Base-by-base conservation (phyloP, 2,888 invertebrate species). In the Tiliacea aurago region DNA sequence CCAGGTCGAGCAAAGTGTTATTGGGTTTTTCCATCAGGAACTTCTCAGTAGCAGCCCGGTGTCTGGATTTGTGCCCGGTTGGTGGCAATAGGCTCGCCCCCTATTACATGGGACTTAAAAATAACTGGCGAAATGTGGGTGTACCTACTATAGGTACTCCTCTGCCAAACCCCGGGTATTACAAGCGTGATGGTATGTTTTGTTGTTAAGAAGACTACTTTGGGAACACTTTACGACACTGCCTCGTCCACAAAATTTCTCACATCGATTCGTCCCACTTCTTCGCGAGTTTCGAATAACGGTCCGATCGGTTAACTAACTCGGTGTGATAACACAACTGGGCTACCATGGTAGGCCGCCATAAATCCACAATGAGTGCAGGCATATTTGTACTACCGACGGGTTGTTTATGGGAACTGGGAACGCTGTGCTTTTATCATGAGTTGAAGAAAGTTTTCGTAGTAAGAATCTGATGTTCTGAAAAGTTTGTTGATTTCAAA, bases 291-390 rank as follows among this genome's bases (percentile, higher is more conserved):
- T 86, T 86, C 84, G 83, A 83, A 81, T 89, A 90, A 90, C 90
- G 90, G 91, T 89, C 49, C 72, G 61, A 70, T 71, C 78, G 80
- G 77, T 77, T 82, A 85, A 86, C 86, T 83, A 81, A 84, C 80
- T 74, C 86, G 73, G 79, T 73, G 79, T 86, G 90, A 90, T 89
- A 90, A 89, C 87, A 76, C 71, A 86, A 88, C 80, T 87, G 79
- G 85, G 86, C 83, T 88, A 87, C 86, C 78, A 73, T 78, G 78
- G 81, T 78, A 83, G 73, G 74, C 55, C 70, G 55, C 65, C 69
- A 77, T 83, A 85, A 73, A 81, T 84, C 64, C 43, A 70, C 78
- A 67, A 23, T 49, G 69, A 78, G 66, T 72, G 70, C 75, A 76
- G 37, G 68, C 78, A 69, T 81, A 84, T 77, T 77, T 83, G 75